A percentile compares a stretch with the other conserved stretches of the same genome.
Conservation (phyloP, 2,113 vertebrate genomes). For the Notechis scutatus region DNA sequence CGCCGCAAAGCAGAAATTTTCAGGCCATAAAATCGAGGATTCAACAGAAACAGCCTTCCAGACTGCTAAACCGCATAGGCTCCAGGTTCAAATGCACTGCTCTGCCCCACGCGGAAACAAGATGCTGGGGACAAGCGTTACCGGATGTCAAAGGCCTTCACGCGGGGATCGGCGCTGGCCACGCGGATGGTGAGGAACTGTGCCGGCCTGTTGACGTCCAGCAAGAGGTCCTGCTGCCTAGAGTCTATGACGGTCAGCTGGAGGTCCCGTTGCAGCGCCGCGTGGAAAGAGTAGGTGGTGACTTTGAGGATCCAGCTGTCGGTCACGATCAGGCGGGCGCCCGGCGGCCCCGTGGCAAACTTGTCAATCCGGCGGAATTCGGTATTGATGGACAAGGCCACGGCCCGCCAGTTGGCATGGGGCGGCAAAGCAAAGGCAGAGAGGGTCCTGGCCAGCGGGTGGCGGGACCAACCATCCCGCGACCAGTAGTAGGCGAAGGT, state of each 20-base stretch:
- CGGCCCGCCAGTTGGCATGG: slow-evolving; percentile 73
- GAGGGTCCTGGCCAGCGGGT: slow-evolving; percentile 77
- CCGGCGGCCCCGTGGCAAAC: slow-evolving; percentile 83
- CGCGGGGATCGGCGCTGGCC: slow-evolving; percentile 73
- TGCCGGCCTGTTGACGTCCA: slow-evolving; percentile 79
- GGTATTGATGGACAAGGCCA: slow-evolving; percentile 82
- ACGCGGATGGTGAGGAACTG: slow-evolving; percentile 89
- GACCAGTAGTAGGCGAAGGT: slow-evolving; percentile 82
- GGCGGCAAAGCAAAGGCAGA: slow-evolving; percentile 70
- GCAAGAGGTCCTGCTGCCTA: slow-evolving; percentile 83
- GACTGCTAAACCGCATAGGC: too few species aligned
- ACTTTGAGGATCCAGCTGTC: slow-evolving; percentile 93
- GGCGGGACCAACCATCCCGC: slow-evolving; percentile 73
- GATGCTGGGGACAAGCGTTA: slow-evolving; percentile 44
- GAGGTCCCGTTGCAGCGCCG: slow-evolving; percentile 85
- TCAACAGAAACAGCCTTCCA: too few species aligned
- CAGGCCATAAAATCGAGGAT: too few species aligned
- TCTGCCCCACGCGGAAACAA: too few species aligned
- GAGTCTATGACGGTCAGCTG: slow-evolving; percentile 83
- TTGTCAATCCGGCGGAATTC: slow-evolving; percentile 93
- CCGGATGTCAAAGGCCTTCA: slow-evolving; percentile 85
- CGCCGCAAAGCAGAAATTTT: too few species aligned
- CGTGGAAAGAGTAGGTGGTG: slow-evolving; percentile 80
- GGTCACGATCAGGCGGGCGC: slow-evolving; percentile 85
- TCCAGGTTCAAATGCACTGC: too few species aligned